Evolutionary conservation across 1,140 invertebrate species (phyloP), one percentile per base, ranked within the genome.

Genomic region (Pogonomyrmex barbatus): DNA sequence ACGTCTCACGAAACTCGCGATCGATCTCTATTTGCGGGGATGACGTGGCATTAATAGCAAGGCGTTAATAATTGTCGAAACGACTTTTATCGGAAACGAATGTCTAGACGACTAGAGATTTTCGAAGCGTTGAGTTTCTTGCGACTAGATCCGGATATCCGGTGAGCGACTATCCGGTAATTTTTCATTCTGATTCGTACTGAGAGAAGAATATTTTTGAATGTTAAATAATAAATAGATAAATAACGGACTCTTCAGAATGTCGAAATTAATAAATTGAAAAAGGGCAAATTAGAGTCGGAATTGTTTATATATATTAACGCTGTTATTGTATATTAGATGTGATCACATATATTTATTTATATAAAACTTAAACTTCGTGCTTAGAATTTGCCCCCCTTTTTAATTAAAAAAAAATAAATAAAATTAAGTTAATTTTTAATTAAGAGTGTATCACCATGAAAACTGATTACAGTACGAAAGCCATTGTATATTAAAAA

Each of bases 11-110:
- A 42, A 54, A 56, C 24, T 14, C 12, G 1, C 77, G 10, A 24
- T 33, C 33, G 77, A 81, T 70, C 36, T 78, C 36, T n/a, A 52
- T 52, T 50, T 12, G 45, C 36, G 47, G 30, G 33, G 60, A 78
- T 78, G 60, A 78, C 60, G 30, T n/a, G 50, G 70, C 70, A 42
- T 17, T 71, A 71, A 54, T 73, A 54, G 42, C 24, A 12, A 75
- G 24, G n/a, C 42, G 33, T 24, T 65, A 33, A 50, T 78, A 65
- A 47, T 78, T 65, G 33, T 17, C 17, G 24, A 33, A 6, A 24
- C 58, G 73, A 12, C 4, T 10, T 24, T 24, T 76, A 36, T 75
- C 36, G 36, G 12, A 54, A 3, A 75, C 12, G 17, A 56, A 42
- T 50, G 33, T 58, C n/a, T 39, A 30, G 39, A 73, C 14, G 45